phyloP scores from a whole-genome alignment of 1,140 invertebrate species.

The Drosophila truncata region DNA sequence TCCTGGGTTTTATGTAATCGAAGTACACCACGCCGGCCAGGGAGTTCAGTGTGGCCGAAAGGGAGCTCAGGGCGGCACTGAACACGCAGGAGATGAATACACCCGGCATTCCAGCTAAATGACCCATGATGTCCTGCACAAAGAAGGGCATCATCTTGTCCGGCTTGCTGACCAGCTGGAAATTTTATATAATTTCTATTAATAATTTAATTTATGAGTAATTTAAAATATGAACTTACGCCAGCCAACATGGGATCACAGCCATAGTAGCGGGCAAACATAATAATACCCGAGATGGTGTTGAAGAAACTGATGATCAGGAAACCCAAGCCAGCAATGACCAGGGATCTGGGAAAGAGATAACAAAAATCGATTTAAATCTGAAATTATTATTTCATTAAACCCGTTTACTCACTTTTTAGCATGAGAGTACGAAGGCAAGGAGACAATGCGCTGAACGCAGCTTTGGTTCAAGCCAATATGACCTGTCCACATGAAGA shows the following conservation, averaged over 20 bases:
- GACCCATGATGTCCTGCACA: slow-evolving; percentile 88
- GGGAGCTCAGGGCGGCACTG: slow-evolving; percentile 90
- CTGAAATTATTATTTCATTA: too few relatives aligned
- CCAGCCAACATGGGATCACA: slow-evolving; percentile 90
- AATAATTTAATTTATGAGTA: neutral
- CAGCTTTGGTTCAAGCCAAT: slow-evolving; percentile 79
- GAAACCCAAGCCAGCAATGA: slow-evolving; percentile 86
- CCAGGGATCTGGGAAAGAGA: slow-evolving; percentile 82
- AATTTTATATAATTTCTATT: neutral
- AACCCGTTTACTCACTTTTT: slow-evolving; percentile 65
- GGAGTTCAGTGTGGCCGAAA: slow-evolving; percentile 91
- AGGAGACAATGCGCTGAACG: slow-evolving; percentile 75
- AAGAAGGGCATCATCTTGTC: slow-evolving; percentile 88
- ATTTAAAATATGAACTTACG: slow-evolving; percentile 74
- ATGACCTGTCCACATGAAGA: slow-evolving; percentile 74
- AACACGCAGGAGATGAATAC: slow-evolving; percentile 90
- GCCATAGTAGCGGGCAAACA: slow-evolving; percentile 90
- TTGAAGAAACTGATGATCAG: slow-evolving; percentile 86
- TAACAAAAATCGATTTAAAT: neutral
- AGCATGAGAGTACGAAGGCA: slow-evolving; percentile 66
- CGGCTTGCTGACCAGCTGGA: slow-evolving; percentile 83
- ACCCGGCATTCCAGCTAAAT: slow-evolving; percentile 88
- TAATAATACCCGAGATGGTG: slow-evolving; percentile 89
- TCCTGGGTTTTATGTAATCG: slow-evolving; percentile 89
- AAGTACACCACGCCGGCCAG: slow-evolving; percentile 91